A percentile compares a stretch with the other conserved stretches of the same genome.
phyloP scores from a whole-genome alignment of 1,140 invertebrate genomes.

The Diuraphis noxia region DNA sequence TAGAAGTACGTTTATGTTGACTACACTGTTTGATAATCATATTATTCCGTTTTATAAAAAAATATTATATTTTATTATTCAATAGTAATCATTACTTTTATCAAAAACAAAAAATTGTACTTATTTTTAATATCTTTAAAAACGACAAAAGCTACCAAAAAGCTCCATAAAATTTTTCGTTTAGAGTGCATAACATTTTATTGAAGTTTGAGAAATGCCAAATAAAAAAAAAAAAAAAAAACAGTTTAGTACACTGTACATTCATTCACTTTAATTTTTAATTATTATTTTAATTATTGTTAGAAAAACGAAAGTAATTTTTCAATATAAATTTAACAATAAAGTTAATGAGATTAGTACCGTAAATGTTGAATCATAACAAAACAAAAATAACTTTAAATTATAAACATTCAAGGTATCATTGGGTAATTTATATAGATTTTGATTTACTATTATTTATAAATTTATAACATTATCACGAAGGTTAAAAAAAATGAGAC shows the following conservation, averaged over 20 bases:
- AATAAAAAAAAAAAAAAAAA: background rate
- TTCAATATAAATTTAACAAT: background rate
- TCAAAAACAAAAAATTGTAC: background rate
- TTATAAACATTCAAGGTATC: background rate
- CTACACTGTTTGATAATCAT: background rate
- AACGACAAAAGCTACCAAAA: background rate
- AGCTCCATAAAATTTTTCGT: background rate
- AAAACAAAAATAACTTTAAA: background rate
- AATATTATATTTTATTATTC: background rate
- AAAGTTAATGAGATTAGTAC: background rate
- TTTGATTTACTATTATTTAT: background rate
- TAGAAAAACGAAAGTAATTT: background rate
- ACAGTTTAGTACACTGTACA: background rate
- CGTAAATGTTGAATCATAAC: background rate
- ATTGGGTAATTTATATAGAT: background rate
- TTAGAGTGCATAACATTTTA: background rate
- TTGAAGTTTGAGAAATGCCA: background rate
- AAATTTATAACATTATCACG: background rate
- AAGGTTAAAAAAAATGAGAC: background rate
- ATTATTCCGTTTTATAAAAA: background rate
- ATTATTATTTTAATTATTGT: constrained; percentile 1
- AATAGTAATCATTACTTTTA: background rate
- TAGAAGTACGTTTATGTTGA: background rate
- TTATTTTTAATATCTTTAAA: background rate
- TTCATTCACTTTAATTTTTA: background rate